Percentiles rank a stretch among this genome's conserved stretches.
phyloP scores from a whole-genome alignment of 1,140 invertebrate species.

The Catajapyx aquilonaris region DNA sequence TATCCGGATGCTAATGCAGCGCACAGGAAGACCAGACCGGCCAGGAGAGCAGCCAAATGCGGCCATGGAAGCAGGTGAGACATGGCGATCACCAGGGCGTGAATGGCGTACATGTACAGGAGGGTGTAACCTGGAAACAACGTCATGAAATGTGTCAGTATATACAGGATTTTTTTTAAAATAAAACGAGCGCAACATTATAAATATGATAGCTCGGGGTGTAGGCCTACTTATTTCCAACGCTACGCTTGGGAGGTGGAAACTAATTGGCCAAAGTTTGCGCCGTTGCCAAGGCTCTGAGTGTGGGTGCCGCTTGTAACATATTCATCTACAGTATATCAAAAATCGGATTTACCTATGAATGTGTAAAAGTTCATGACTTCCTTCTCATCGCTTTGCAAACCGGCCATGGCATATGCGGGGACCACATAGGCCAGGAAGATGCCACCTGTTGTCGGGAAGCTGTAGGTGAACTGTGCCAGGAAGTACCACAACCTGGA shows the following conservation, averaged over 20 bases:
- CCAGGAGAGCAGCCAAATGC: conserved; percentile 29
- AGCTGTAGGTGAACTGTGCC: conserved; percentile 30
- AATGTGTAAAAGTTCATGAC: conserved; percentile 44
- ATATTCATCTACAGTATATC: neutral
- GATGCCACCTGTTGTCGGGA: conserved; percentile 36
- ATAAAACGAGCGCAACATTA: neutral
- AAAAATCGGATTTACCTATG: conserved; percentile 30
- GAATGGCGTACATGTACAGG: conserved; percentile 46
- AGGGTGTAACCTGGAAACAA: conserved; percentile 43
- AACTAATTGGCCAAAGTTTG: too few relatives aligned
- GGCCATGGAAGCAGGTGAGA: conserved; percentile 35
- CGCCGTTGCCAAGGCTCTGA: too few relatives aligned
- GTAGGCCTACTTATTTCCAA: too few relatives aligned
- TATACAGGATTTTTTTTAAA: neutral
- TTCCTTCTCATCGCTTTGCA: conserved; percentile 33
- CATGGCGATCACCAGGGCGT: conserved; percentile 44
- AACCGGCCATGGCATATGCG: conserved; percentile 70
- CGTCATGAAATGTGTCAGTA: neutral
- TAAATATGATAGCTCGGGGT: too few relatives aligned
- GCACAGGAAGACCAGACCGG: conserved; percentile 36
- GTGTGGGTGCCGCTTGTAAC: neutral
- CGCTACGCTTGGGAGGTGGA: too few relatives aligned
- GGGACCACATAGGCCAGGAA: conserved; percentile 65
- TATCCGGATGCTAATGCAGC: conserved; percentile 44
- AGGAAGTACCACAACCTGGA: conserved; percentile 40